Conservation (phyloP, 2,797 vertebrate genomes). For the Salarias fasciatus region DNA sequence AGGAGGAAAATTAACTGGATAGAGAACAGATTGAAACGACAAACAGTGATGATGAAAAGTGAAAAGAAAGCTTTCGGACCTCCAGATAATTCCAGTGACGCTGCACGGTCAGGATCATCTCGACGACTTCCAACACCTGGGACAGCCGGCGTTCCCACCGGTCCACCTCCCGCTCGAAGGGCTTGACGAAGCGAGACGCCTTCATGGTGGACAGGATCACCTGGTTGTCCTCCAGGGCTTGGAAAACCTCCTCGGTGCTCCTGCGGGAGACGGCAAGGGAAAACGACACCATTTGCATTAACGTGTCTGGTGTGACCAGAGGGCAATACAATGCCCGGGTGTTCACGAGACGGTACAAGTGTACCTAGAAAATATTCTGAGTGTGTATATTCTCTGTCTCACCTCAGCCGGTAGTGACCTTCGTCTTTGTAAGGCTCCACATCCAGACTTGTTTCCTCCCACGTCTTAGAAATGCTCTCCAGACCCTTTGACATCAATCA, state of each 20-base stretch:
- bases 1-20: neutral
- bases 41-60: neutral
- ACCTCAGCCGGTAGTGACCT: constrained; percentile 87
- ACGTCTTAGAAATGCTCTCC: constrained; percentile 83
- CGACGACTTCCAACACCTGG: constrained; percentile 87
- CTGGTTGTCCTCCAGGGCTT: constrained; percentile 90
- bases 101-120: constrained; percentile 88
- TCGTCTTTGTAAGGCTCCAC: constrained; percentile 86
- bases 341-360: too few relatives aligned
- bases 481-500: constrained; percentile 79
- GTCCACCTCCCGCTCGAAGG: constrained; percentile 90
- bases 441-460: constrained; percentile 83
- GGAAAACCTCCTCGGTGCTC: constrained; percentile 88
- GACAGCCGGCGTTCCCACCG: constrained; percentile 88
- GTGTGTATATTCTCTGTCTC: constrained; percentile 21
- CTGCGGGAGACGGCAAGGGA: constrained; percentile 60
- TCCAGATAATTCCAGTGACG: constrained; percentile 93
- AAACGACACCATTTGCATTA: too few relatives aligned
- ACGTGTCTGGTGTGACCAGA: too few relatives aligned
- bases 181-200: constrained; percentile 87
- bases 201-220: constrained; percentile 90
- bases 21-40: neutral
- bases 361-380: too few relatives aligned
- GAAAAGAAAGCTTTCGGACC: constrained; percentile 67
- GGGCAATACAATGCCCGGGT: too few relatives aligned